Evolutionary conservation across 2,113 vertebrate species (phyloP).

Genomic region (Pelecanus crispus): DNA sequence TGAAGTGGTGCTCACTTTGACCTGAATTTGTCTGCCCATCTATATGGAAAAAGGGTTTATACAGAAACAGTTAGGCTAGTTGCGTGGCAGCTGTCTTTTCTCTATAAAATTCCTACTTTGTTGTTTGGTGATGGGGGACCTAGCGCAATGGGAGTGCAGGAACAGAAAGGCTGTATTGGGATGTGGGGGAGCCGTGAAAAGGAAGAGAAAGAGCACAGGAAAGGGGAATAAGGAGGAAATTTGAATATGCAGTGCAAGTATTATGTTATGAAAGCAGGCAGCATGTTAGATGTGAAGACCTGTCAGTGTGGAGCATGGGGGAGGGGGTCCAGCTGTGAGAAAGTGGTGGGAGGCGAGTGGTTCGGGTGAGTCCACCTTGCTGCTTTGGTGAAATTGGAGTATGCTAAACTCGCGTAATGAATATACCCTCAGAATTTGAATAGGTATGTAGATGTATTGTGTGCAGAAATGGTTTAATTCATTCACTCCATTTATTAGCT

Average conservation of each 20-base stretch:
- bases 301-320: neutral
- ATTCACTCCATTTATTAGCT: neutral
- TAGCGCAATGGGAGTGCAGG: neutral
- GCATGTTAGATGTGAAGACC: neutral
- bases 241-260: neutral
- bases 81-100: fast-evolving
- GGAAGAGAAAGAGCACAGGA: neutral
- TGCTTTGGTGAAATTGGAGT: neutral
- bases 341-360: neutral
- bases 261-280: too few relatives aligned
- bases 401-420: neutral
- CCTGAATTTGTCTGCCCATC: neutral
- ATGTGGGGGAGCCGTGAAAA: neutral
- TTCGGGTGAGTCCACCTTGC: fast-evolving
- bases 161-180: neutral
- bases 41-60: neutral
- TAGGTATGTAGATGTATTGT: too few relatives aligned
- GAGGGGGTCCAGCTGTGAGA: neutral
- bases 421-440: neutral
- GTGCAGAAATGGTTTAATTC: neutral
- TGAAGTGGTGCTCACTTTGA: neutral
- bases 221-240: neutral
- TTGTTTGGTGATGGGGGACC: neutral
- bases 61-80: neutral
- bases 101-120: fast-evolving